Evolutionary conservation across 2,797 vertebrate species (phyloP).

Genomic region (Rachycentron canadum): DNA sequence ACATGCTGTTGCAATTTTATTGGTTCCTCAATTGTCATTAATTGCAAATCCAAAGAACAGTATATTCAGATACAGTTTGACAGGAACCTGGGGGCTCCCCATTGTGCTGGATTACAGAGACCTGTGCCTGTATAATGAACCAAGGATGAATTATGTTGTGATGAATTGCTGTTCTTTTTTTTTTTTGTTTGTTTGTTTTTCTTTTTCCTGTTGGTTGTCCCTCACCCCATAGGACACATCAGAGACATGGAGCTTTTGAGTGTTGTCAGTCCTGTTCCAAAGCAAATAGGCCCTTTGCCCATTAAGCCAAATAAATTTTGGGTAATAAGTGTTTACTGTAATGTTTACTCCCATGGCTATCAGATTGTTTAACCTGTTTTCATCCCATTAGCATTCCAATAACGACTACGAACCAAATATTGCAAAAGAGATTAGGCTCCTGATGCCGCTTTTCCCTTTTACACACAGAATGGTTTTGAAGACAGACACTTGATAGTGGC

Average conservation of each 20-base stretch:
- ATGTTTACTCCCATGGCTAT: conserved; percentile 72
- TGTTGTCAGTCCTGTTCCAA: conserved; percentile 60
- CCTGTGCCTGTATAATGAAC: conserved; percentile 77
- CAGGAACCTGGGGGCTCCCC: conserved; percentile 49
- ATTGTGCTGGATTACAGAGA: conserved; percentile 68
- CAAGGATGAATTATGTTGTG: conserved; percentile 66
- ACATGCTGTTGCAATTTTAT: conserved; percentile 10
- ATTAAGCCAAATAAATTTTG: conserved; percentile 54
- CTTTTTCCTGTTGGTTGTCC: conserved; percentile 46
- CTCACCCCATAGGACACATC: conserved; percentile 53
- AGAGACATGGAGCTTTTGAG: conserved; percentile 76
- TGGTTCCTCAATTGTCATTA: conserved; percentile 19
- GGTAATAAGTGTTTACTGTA: conserved; percentile 70
- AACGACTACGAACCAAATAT: conserved; percentile 80
- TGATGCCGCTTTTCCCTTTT: conserved; percentile 51
- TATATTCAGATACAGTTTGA: conserved; percentile 47
- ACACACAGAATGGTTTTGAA: conserved; percentile 51
- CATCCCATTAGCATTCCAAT: conserved; percentile 78
- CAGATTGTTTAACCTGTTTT: conserved; percentile 53
- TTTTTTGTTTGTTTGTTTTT: neutral
- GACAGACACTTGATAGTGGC: conserved; percentile 62
- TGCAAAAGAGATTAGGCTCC: conserved; percentile 79
- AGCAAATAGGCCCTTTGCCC: conserved; percentile 57
- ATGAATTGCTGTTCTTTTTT: conserved; percentile 52
- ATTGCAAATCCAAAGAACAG: conserved; percentile 50